phyloP scores from a whole-genome alignment of 2,113 vertebrate genomes.

The Cinclus mexicanus region DNA sequence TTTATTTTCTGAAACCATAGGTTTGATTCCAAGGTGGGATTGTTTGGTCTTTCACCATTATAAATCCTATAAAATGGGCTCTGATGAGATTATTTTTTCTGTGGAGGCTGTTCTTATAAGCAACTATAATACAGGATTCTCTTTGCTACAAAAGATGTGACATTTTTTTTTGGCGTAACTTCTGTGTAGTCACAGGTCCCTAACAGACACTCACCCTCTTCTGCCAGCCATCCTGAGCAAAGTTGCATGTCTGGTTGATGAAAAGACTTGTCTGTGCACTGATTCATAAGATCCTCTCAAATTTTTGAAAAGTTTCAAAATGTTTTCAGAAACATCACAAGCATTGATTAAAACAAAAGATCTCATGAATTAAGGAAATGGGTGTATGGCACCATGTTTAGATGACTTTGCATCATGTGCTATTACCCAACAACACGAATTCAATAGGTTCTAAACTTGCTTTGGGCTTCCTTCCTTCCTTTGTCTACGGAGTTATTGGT shows the following conservation, averaged over 20 bases:
- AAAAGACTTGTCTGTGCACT: neutral
- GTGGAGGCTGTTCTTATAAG: neutral
- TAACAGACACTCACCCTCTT: neutral
- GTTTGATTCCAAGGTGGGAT: neutral
- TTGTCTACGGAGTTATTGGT: neutral
- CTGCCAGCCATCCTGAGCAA: neutral
- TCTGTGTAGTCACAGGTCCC: neutral
- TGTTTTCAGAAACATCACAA: rapidly evolving
- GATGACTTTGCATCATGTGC: rapidly evolving
- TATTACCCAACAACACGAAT: neutral
- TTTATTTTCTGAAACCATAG: neutral
- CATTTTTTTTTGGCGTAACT: neutral
- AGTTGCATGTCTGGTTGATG: neutral
- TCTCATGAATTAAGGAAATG: neutral
- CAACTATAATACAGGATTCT: neutral
- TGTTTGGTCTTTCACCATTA: neutral
- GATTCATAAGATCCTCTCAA: neutral
- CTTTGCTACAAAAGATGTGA: neutral
- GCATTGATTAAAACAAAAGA: neutral
- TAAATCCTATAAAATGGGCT: neutral
- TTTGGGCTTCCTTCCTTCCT: neutral
- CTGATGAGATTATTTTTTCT: neutral
- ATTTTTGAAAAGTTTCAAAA: neutral
- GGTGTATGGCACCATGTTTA: neutral
- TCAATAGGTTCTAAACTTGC: neutral